Conservation (phyloP, 2,888 invertebrate genomes). For the Nomada lathburiana region DNA sequence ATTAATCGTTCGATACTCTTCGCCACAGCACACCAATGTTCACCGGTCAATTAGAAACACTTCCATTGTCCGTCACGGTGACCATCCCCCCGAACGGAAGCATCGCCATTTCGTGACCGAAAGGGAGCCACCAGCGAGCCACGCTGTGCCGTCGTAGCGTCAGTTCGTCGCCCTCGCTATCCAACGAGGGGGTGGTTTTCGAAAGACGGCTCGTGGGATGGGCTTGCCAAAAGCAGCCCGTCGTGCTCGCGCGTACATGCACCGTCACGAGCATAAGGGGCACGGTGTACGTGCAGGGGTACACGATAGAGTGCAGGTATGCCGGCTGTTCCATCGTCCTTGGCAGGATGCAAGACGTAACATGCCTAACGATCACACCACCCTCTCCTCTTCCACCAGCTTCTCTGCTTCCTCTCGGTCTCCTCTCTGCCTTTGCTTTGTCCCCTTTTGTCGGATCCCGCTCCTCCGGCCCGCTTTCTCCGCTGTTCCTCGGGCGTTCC, state of each 20-base stretch:
- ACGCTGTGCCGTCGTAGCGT: constrained; percentile 73
- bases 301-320: constrained; percentile 75
- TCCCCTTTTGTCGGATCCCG: constrained; percentile 43
- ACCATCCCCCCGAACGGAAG: background rate
- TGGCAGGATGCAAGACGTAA: constrained; percentile 80
- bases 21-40: too few species aligned
- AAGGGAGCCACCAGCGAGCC: constrained; percentile 44
- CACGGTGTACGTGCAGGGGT: constrained; percentile 77
- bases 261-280: constrained; percentile 71
- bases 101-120: constrained; percentile 18
- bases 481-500: constrained; percentile 51
- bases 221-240: constrained; percentile 82
- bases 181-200: constrained; percentile 74
- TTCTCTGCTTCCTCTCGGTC: constrained; percentile 34
- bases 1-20: too few species aligned
- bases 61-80: too few species aligned
- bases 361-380: constrained; percentile 79
- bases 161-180: constrained; percentile 76
- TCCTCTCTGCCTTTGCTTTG: constrained; percentile 52
- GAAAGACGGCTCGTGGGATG: constrained; percentile 74
- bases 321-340: constrained; percentile 80
- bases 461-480: constrained; percentile 35
- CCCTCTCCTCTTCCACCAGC: constrained; percentile 45
- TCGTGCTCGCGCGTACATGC: constrained; percentile 71
- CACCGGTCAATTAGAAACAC: too few species aligned